These are phyloP conservation scores for Loripinus fragilis DNA, from an alignment of 2,888 invertebrate species.

Conservation along the genomic window DNA sequence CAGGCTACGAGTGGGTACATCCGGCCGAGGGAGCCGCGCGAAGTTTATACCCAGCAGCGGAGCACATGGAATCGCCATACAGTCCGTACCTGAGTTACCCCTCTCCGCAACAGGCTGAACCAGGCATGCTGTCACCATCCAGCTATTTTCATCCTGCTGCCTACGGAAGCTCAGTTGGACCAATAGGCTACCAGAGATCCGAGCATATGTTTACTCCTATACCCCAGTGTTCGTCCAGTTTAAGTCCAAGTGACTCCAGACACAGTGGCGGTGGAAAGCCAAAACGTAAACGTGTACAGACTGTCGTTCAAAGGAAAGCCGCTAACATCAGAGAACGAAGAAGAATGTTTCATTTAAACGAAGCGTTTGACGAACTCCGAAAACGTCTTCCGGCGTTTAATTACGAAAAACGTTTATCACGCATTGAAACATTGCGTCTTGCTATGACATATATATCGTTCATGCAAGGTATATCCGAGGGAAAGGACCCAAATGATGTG, in stretches of 20 bases:
- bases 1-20: constrained; percentile 50
- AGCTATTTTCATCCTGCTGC: constrained; percentile 4
- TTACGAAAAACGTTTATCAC: constrained; percentile 78
- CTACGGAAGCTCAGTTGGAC: not conserved
- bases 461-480: constrained; percentile 92
- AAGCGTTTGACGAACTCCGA: constrained; percentile 77
- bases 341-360: constrained; percentile 78
- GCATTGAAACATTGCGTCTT: constrained; percentile 92
- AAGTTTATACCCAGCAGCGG: constrained; percentile 40
- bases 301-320: constrained; percentile 74
- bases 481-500: constrained; percentile 72
- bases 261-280: constrained; percentile 60
- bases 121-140: constrained; percentile 41
- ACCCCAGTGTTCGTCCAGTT: constrained; percentile 23
- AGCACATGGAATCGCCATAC: constrained; percentile 48
- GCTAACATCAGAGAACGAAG: constrained; percentile 78
- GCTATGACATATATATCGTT: constrained; percentile 98
- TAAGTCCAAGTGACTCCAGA: not conserved
- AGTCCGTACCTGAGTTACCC: constrained; percentile 59
- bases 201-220: constrained; percentile 38
- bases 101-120: constrained; percentile 42
- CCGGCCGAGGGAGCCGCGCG: constrained; percentile 21
- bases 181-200: not conserved
- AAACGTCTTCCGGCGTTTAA: constrained; percentile 79
- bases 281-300: constrained; percentile 78